Conservation (phyloP, 2,888 invertebrate species). For the Ectobius pallidus region DNA sequence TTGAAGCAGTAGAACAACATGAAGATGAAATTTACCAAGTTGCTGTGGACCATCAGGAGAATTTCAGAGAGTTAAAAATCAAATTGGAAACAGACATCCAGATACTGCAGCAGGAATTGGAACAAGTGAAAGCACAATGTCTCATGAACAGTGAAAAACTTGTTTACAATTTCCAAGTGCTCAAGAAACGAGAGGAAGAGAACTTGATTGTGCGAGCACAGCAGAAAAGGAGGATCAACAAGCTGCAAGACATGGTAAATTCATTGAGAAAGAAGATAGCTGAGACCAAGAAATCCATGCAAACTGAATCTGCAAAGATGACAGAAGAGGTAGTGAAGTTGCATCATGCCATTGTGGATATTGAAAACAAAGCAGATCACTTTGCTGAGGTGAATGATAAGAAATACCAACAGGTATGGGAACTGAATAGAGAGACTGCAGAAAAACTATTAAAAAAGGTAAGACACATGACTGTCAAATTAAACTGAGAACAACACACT, state of each 20-base stretch:
- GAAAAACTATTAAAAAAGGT: constrained; percentile 58
- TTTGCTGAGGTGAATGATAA: constrained; percentile 69
- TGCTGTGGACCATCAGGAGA: constrained; percentile 72
- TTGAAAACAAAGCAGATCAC: constrained; percentile 72
- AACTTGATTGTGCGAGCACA: constrained; percentile 79
- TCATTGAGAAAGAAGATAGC: constrained; percentile 67
- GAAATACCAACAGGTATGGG: constrained; percentile 67
- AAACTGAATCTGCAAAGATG: constrained; percentile 69
- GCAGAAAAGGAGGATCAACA: constrained; percentile 77
- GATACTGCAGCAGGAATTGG: constrained; percentile 77
- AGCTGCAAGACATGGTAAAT: constrained; percentile 73
- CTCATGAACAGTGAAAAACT: constrained; percentile 88
- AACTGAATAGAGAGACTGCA: constrained; percentile 63
- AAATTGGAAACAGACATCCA: constrained; percentile 54
- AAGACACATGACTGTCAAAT: constrained; percentile 9
- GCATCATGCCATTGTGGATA: constrained; percentile 68
- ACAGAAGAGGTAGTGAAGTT: constrained; percentile 71
- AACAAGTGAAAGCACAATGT: constrained; percentile 78
- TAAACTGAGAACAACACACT: too few species aligned
- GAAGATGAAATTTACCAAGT: constrained; percentile 66
- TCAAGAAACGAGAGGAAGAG: constrained; percentile 88
- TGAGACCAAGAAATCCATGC: constrained; percentile 68
- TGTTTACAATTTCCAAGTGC: constrained; percentile 86
- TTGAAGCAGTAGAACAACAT: constrained; percentile 60
- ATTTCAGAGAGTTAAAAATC: constrained; percentile 61